Evolutionary conservation across 2,113 vertebrate species (phyloP), one percentile per base, ranked within the genome.

Genomic region (Natator depressus): DNA sequence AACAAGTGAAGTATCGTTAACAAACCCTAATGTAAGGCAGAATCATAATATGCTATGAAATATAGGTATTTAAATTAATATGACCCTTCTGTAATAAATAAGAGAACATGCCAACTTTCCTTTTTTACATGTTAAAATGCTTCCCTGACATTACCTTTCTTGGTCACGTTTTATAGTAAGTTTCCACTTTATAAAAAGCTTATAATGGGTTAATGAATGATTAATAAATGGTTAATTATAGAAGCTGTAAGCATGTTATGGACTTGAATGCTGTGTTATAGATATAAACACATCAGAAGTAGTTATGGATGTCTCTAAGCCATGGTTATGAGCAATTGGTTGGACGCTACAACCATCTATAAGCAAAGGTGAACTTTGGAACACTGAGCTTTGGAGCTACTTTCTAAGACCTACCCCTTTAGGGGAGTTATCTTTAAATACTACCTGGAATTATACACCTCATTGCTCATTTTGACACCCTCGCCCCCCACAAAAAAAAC

Each of bases 61-160:
- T 69, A n/a, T 38, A 53, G 17, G 0, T 27, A 4, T 53, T 83
- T 17, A 16, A 59, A 29, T 29, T 76, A 24, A 51, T 0, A 2
- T 5, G 13, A 49, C 50, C 49, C 8, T 10, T 12, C 29, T 27
- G 1, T 4, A 25, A 46, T 65, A 2, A 0, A 3, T 17, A 11
- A 42, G 78, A 12, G 88, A 85, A 22, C 47, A 85, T 8, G 55
- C 79, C 55, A 47, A 47, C 38, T 55, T 20, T 1, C 22, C 42
- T 47, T 47, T 42, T 38, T 72, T 38, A 27, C n/a, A 38, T 29
- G 75, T 78, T 78, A 46, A 46, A 47, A 25, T 47, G 75, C 75
- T 78, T 78, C n/a, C 65, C 8, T 38, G 19, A 11, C 19, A 22
- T 72, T 38, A 47, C 24, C 46, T 78, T 38, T 47, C 25, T 47